Evolutionary conservation across 2,797 vertebrate species (phyloP), one percentile per base, ranked within the genome.

Genomic region (Orestias chungarensis): DNA sequence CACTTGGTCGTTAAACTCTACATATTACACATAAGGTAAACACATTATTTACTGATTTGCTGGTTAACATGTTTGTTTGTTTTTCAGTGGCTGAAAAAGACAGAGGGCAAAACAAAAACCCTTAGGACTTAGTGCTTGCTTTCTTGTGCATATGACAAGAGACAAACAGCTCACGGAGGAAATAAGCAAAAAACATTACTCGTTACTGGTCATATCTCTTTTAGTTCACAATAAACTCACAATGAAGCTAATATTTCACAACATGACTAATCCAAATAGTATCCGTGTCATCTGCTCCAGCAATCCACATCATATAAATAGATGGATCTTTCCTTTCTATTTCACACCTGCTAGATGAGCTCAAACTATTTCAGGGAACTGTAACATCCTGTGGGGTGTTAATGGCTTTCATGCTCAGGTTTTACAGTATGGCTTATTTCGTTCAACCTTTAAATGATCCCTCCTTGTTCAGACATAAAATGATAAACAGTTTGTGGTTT

Each of bases 251-350:
- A 85, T 79, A 83, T 87, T 82, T 86, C 73, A 82, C 87, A 69
- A 77, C 52, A 57, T 64, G 66, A 71, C 74, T 78, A 68, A 72
- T 69, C 79, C 73, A 75, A 81, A 74, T 88, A 86, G 88, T 82
- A 79, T 72, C 82, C 80, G 71, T 80, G 85, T 87, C 88, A 90
- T 89, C 86, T 77, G 80, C 82, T 84, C 85, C 86, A 86, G 67
- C 20, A 62, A 82, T 76, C 76, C 79, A 82, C 75, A 85, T 86
- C 79, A 76, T 80, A 79, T 75, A 80, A 75, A 85, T 47, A 71
- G 62, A 85, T 66, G 59, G 44, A 75, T 78, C 76, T 82, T 42
- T 70, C 44, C 75, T 71, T 59, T 75, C 76, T 68, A 17, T 76
- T 66, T 59, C 57, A 44, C 44, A 20, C 44, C 50, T 47, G 65